Evolutionary conservation across 92 coral and sea anemone genomes (phyloP).

Genomic region (Zoanthus sansibaricus): DNA sequence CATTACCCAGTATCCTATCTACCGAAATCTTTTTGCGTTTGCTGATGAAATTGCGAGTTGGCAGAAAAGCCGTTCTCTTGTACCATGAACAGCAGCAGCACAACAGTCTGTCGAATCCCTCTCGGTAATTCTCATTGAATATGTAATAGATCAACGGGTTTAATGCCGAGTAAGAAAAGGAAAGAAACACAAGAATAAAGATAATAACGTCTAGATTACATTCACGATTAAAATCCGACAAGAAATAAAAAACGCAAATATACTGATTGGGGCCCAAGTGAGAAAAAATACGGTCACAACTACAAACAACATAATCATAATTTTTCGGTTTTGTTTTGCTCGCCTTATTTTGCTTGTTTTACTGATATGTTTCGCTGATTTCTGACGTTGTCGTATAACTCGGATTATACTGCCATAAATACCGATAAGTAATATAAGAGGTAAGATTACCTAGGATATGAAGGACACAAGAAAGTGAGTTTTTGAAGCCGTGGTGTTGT

Average conservation of each 20-base stretch:
- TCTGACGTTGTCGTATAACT: constrained; percentile 15
- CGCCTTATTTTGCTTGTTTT: constrained; percentile 18
- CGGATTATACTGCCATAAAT: constrained; percentile 6
- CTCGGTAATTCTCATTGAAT: constrained; percentile 38
- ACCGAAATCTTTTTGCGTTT: constrained; percentile 14
- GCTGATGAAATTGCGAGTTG: background rate
- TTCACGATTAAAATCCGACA: constrained; percentile 32
- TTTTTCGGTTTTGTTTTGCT: constrained; percentile 11
- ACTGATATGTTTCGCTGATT: background rate
- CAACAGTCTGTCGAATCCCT: constrained; percentile 27
- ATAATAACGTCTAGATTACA: constrained; percentile 26
- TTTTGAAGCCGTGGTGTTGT: constrained; percentile 19
- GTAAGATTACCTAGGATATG: background rate
- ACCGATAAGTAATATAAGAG: background rate
- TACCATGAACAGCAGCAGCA: background rate
- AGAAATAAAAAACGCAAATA: constrained; percentile 27
- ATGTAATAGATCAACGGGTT: constrained; percentile 35
- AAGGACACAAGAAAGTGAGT: constrained; percentile 31
- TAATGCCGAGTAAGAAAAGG: constrained; percentile 38
- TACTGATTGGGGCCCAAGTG: constrained; percentile 29
- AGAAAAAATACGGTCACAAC: constrained; percentile 23
- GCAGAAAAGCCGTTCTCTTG: background rate
- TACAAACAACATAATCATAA: constrained; percentile 8
- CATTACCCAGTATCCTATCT: background rate
- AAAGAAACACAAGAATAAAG: constrained; percentile 22